phyloP scores from a whole-genome alignment of 2,113 vertebrate genomes.

The Sisor rabdophorus region DNA sequence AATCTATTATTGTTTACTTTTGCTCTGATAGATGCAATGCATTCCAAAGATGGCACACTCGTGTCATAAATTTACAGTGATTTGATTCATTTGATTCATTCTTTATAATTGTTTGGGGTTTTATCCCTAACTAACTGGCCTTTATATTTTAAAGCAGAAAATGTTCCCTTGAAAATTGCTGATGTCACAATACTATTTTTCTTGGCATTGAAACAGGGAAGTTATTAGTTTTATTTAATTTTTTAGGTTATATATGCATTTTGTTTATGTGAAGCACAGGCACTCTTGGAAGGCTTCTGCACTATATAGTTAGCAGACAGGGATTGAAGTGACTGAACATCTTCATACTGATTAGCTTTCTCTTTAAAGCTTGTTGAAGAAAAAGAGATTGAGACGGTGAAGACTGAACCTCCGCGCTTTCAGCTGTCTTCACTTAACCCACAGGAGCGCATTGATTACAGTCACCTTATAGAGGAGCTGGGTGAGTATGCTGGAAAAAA shows the following conservation, averaged over 20 bases:
- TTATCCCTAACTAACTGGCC: background rate
- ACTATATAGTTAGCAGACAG: too few species aligned
- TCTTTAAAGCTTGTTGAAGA: constrained; percentile 52
- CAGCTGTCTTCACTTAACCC: constrained; percentile 94
- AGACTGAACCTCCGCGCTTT: constrained; percentile 70
- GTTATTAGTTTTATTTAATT: too few species aligned
- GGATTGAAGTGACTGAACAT: too few species aligned
- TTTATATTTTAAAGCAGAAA: background rate
- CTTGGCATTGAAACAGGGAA: too few species aligned
- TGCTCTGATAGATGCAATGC: background rate
- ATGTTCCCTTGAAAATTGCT: background rate
- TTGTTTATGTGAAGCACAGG: too few species aligned
- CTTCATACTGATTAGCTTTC: background rate
- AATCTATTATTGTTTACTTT: background rate
- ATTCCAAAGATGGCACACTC: background rate
- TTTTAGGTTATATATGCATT: too few species aligned
- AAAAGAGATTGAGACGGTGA: constrained; percentile 55
- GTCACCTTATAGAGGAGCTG: constrained; percentile 91
- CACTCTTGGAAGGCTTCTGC: too few species aligned
- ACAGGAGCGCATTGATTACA: constrained; percentile 94
- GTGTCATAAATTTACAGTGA: background rate
- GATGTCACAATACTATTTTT: too few species aligned
- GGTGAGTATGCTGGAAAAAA: constrained; percentile 64
- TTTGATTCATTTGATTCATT: background rate
- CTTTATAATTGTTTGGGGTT: too few species aligned